Evolutionary conservation across 1,140 invertebrate genomes (phyloP).

Genomic region (Alviniconcha marisindica): DNA sequence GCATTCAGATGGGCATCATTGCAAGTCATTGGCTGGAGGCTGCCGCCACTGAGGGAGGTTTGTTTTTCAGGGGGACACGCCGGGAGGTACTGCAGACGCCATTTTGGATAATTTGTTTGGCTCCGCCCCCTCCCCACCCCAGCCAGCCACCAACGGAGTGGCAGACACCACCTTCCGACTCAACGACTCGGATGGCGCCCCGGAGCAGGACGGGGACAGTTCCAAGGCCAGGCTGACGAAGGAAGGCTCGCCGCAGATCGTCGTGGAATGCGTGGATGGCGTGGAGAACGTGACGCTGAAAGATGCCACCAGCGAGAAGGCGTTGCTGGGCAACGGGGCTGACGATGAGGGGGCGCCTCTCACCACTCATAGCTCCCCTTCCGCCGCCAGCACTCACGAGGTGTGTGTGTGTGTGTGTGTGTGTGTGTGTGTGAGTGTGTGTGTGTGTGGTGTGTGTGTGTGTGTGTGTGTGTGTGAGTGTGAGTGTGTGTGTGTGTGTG

Average conservation of each 20-base stretch:
- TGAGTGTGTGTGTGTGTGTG: too few species aligned
- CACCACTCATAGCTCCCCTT: neutral
- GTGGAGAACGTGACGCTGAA: conserved; percentile 31
- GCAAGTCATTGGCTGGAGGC: too few species aligned
- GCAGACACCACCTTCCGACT: neutral
- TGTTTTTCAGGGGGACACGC: neutral
- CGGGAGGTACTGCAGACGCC: neutral
- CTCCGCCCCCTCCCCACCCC: neutral
- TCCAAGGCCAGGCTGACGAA: neutral
- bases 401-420: neutral
- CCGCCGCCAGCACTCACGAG: neutral
- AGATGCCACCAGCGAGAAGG: conserved; percentile 29
- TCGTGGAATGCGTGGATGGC: neutral
- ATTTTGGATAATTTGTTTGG: neutral
- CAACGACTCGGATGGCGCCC: neutral
- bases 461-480: neutral
- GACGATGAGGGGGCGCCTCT: neutral
- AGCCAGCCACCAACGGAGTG: neutral
- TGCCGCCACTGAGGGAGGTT: too few species aligned
- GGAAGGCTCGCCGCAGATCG: conserved; percentile 16
- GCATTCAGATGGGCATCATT: too few species aligned
- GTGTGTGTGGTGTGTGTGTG: neutral
- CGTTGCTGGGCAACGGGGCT: neutral
- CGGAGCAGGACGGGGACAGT: neutral
- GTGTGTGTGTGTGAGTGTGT: neutral